Base-by-base conservation (phyloP, 64 coral and sea anemone genomes). In the Stichodactyla mertensii region DNA sequence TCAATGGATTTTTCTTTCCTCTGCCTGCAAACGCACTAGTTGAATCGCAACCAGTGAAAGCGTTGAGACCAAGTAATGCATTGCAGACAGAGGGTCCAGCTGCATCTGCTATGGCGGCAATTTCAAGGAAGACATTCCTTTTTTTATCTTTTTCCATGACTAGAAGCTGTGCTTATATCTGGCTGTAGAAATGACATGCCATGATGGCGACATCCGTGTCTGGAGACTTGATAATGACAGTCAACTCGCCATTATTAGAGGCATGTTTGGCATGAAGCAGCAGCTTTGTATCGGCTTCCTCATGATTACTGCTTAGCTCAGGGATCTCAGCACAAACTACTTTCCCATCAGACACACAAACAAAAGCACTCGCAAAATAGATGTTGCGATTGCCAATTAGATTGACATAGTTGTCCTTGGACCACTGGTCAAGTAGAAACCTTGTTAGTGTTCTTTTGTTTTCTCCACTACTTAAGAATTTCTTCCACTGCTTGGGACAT, bases 401-500 rank as follows among this genome's bases (percentile, higher is more conserved):
- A 77, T 87, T 26, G 55, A 83, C 64, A 78, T 87, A 92, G 62
- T 24, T 77, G 9, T 92, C 79, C 14, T 60, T 27, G 58, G 83
- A 85, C 89, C 83, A 91, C n/a, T 91, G 66, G 15, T 86, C 83
- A 86, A 79, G 77, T 77, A 88, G 23, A 87, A 92, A 92, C 78
- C 52, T 53, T 52, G 78, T 83, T 55, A 92, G 61, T 77, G 86
- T 77, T 58, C 57, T 82, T 77, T 92, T 92, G 86, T 92, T 92
- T 60, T 87, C 90, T 57, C 90, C 90, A 53, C 90, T 87, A 66
- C 90, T 92, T 51, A 92, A 22, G 64, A 92, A 92, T 61, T 92
- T 92, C 53, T 89, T 93, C 91, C 91, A 89, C 19, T 93, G 91
- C 53, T 93, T 89, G 14, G 87, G 91, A 26, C 87, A 88, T 80